Percentiles rank a stretch among this genome's conserved stretches.
Evolutionary conservation across 2,113 vertebrate genomes (phyloP).

Genomic region (Dicaeum eximium): DNA sequence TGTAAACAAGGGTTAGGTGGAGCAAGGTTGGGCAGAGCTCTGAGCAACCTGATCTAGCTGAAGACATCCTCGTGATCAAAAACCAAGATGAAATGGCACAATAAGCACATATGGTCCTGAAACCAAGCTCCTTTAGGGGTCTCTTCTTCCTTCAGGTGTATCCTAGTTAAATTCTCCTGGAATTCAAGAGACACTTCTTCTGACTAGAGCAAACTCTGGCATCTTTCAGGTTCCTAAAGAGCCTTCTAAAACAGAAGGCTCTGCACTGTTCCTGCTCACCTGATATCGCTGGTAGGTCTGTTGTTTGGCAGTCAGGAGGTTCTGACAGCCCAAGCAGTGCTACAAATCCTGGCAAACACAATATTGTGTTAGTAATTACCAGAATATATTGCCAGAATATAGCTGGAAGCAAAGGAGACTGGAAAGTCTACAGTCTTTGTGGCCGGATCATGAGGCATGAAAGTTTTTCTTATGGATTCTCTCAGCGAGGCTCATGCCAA

Average conservation of each 20-base stretch:
- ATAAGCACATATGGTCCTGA: not conserved
- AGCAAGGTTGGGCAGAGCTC: not conserved
- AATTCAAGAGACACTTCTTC: not conserved
- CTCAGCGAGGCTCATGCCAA: not conserved
- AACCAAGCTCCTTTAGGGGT: not conserved
- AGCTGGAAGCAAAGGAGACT: not conserved
- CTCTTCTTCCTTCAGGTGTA: not conserved
- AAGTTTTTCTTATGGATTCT: not conserved
- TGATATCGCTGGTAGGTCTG: not conserved
- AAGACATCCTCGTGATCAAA: not conserved
- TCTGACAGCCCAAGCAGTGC: not conserved
- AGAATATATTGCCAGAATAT: not conserved
- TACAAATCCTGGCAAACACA: not conserved
- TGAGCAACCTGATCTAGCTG: not conserved
- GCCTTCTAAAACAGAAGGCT: not conserved
- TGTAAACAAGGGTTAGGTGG: not conserved
- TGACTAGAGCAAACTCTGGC: not conserved
- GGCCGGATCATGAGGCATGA: not conserved
- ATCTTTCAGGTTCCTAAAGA: not conserved
- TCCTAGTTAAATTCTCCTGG: not conserved
- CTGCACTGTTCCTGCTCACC: not conserved
- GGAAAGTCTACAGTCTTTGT: not conserved
- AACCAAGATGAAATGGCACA: not conserved
- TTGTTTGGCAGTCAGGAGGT: not conserved
- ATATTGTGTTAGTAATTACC: not conserved